Evolutionary conservation across 2,797 vertebrate species (phyloP), one percentile per base, ranked within the genome.

Genomic region (Malacoctenus gilli): DNA sequence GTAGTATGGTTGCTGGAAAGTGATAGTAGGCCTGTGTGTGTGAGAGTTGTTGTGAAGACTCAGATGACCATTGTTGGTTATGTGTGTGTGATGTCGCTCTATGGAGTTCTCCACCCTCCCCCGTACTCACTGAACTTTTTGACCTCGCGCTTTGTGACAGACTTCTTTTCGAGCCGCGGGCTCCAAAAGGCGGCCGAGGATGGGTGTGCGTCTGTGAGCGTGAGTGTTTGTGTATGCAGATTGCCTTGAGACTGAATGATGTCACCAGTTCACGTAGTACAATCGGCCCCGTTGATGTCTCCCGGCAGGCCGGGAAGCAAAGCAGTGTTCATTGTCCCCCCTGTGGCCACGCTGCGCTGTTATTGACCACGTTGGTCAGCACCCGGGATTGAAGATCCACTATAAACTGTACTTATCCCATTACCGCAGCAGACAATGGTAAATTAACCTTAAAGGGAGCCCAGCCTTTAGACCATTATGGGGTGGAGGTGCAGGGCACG

Each of bases 41-140:
- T 8, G 15, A 8, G 59, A 30, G 73, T 63, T 80, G 67, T 68
- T 73, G 74, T 68, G 52, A 43, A 62, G 68, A 63, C 38, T 70
- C 72, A 87, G 79, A 77, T 64, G 68, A 41, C 75, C 82, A 41
- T 73, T 80, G 67, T 86, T 89, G 87, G 88, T 72, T 68, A 69
- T 76, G 79, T 80, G 81, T 80, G 76, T 69, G 53, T 63, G 59
- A 72, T 84, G 79, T 73, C 74, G 75, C 79, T 85, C 87, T 83
- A 79, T 85, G 65, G 84, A 85, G 82, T 85, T 72, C 72, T 82
- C 68, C 11, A 14, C 64, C 64, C 20, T 19, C 66, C 80, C 3
- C 9, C 59, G 57, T 14, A 34, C 48, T 59, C 48, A 4, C 28
- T 57, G 68, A 52, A 80, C 80, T 74, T 82, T 74, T 68, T 86